These are phyloP conservation scores for Tichodroma muraria DNA, from an alignment of 2,113 vertebrate genomes.

Conservation along the genomic window DNA sequence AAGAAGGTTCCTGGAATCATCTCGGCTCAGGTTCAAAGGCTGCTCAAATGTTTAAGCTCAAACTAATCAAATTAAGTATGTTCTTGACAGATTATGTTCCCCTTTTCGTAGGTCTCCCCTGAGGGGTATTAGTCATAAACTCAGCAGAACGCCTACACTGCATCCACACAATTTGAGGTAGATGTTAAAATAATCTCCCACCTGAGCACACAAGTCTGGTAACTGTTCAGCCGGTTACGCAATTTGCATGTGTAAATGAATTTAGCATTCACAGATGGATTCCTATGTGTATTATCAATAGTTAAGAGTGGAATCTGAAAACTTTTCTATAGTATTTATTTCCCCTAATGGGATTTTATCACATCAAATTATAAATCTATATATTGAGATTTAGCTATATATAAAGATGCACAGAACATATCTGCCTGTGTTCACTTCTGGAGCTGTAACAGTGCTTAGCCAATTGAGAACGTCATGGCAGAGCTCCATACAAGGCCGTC, in stretches of 20 bases:
- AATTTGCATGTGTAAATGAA: background rate
- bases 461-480: background rate
- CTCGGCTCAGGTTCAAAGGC: background rate
- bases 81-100: constrained; percentile 16
- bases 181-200: constrained; percentile 23
- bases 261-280: background rate
- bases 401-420: background rate
- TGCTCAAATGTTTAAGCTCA: constrained; percentile 17
- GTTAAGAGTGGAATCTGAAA: background rate
- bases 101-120: background rate
- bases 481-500: background rate
- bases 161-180: background rate
- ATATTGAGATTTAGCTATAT: background rate
- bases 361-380: background rate
- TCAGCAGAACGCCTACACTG: background rate
- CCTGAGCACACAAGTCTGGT: background rate
- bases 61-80: background rate
- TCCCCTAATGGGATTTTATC: background rate
- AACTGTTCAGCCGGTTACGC: background rate
- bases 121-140: background rate
- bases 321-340: background rate
- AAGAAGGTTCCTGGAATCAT: background rate
- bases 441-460: background rate
- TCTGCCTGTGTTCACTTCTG: background rate
- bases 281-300: background rate